Base-by-base conservation (phyloP, 2,888 invertebrate species). In the Plebejus anna region DNA sequence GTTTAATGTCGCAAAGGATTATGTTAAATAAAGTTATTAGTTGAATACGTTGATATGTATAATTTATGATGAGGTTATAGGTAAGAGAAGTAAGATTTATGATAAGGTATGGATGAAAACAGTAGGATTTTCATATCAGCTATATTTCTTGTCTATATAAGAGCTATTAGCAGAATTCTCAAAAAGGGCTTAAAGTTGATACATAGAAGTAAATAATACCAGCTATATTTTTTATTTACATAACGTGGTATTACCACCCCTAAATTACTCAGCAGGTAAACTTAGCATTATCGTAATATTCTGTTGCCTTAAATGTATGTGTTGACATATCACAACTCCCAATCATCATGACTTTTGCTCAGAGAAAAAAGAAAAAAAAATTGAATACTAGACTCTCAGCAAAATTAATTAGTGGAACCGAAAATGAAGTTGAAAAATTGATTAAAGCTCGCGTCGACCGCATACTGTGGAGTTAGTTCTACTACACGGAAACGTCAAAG, bases 361-460 rank as follows among this genome's bases (percentile, higher is more conserved):
- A 28, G 1, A 32, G 13, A 13, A 28, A 22, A 59, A 7, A 59
- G 9, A 5, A 38, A 47, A 47, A 13, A 55, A 38, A 32, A 55
- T 4, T 55, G 36, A 70, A 22, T 57, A 55, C 13, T 38, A 42
- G 38, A 75, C n/a, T 61, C 77, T 76, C 76, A 78, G 76, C 76
- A 79, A 82, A 84, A 82, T 82, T 82, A 84, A 84, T 85, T 82
- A 85, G 81, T 82, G 81, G 82, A 83, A 83, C 84, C 83, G 82
- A 83, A 87, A 89, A 89, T 86, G 85, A 87, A 90, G 88, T 90
- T 90, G 87, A 90, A 90, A 90, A 90, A 90, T 90, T 90, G 89
- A 90, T 90, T 89, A 90, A 89, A 89, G 84, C 87, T 82, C 83
- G 84, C 86, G 82, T 81, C 84, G 84, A 87, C 89, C 88, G 82